Evolutionary conservation across 2,797 vertebrate genomes (phyloP).

Genomic region (Micropoecilia bifurca): DNA sequence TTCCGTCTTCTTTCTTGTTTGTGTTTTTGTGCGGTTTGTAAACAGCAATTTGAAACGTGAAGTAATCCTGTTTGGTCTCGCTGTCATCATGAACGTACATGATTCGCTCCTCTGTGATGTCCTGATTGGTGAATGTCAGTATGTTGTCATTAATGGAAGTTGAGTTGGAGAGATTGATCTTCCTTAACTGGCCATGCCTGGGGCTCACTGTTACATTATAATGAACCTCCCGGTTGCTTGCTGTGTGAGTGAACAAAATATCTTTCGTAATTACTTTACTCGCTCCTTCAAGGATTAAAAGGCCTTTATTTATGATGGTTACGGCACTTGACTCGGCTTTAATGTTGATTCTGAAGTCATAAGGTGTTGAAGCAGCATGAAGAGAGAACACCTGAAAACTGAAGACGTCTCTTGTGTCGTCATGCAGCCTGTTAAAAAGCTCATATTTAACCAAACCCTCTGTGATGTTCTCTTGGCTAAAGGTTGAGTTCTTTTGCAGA

Average conservation of each 20-base stretch:
- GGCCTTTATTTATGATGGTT: constrained; percentile 83
- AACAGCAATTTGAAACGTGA: constrained; percentile 79
- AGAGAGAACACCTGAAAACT: constrained; percentile 84
- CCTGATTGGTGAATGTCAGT: constrained; percentile 83
- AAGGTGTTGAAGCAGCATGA: constrained; percentile 76
- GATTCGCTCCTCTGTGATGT: constrained; percentile 81
- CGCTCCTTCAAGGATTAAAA: constrained; percentile 87
- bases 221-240: constrained; percentile 73
- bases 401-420: constrained; percentile 83
- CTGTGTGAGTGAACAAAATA: constrained; percentile 82
- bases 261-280: constrained; percentile 85
- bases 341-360: constrained; percentile 85
- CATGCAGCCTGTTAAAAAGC: constrained; percentile 66
- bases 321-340: constrained; percentile 76
- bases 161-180: constrained; percentile 79
- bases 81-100: constrained; percentile 90
- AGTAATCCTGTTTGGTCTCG: constrained; percentile 85
- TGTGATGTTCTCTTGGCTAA: constrained; percentile 87
- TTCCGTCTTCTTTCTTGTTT: constrained; percentile 39
- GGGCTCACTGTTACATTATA: constrained; percentile 84
- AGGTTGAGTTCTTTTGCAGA: constrained; percentile 82
- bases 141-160: constrained; percentile 75
- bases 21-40: constrained; percentile 50
- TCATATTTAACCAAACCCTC: constrained; percentile 84
- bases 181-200: constrained; percentile 82